Evolutionary conservation across 2,888 invertebrate species (phyloP).

Genomic region (Idaea aversata): DNA sequence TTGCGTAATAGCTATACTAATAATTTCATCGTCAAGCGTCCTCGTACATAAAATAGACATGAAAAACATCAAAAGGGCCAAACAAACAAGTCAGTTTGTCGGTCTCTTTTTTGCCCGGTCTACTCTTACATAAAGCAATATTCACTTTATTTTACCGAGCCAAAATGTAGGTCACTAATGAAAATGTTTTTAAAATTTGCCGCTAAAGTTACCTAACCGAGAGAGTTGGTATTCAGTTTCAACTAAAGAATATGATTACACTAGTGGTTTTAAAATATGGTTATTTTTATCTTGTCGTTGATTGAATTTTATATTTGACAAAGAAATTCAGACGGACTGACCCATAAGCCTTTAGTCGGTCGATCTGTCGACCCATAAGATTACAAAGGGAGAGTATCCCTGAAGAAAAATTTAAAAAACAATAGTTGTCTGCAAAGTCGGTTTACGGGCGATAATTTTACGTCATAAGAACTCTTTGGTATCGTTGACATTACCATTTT

Average conservation of each 20-base stretch:
- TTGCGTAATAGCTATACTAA: not conserved
- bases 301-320: no score
- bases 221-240: conserved; percentile 13
- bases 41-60: conserved; percentile 9
- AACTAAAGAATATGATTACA: conserved; percentile 12
- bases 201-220: conserved; percentile 11
- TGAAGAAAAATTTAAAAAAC: no score
- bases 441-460: no score
- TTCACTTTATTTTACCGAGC: conserved; percentile 22
- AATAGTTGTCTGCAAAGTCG: no score
- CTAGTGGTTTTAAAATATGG: conserved; percentile 13
- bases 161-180: conserved; percentile 23
- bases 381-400: no score
- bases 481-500: no score
- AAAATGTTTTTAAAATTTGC: conserved; percentile 13
- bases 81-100: conserved; percentile 11
- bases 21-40: not conserved
- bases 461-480: no score
- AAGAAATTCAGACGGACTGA: no score
- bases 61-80: conserved; percentile 18
- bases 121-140: conserved; percentile 22
- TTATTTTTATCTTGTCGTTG: not conserved
- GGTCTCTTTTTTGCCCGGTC: conserved; percentile 16
- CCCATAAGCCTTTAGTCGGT: no score
- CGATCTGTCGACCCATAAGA: no score